Conservation (phyloP, 1,140 invertebrate species). For the Gerris buenoi region DNA sequence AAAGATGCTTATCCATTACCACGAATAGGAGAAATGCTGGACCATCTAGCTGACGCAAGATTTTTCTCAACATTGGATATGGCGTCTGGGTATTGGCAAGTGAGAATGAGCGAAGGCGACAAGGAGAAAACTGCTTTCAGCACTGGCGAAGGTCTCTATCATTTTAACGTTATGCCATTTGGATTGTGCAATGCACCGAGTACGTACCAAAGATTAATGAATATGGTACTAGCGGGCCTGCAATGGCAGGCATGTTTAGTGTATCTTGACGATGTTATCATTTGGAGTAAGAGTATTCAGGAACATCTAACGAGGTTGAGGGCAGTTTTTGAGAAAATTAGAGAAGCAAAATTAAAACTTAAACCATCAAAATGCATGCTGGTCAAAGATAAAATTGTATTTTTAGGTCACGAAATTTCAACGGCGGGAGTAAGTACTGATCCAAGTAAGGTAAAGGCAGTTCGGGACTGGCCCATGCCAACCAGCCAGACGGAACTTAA, state of each 20-base stretch:
- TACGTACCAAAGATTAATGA: background rate
- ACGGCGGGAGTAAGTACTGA: too few species aligned
- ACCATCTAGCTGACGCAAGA: conserved; percentile 25
- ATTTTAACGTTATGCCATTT: background rate
- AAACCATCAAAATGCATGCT: too few species aligned
- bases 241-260: background rate
- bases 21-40: conserved; percentile 32
- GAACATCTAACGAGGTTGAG: too few species aligned
- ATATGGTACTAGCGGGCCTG: background rate
- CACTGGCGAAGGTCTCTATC: background rate
- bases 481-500: too few species aligned
- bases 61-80: conserved; percentile 20
- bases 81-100: conserved; percentile 24
- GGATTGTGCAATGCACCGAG: background rate
- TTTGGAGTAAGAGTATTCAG: too few species aligned
- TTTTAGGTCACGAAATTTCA: too few species aligned
- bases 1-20: conserved; percentile 33
- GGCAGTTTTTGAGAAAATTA: too few species aligned
- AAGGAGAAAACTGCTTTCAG: conserved; percentile 17
- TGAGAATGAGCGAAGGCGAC: conserved; percentile 13
- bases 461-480: too few species aligned
- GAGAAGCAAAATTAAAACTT: too few species aligned
- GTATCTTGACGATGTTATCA: too few species aligned
- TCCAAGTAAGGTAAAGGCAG: too few species aligned
- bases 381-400: too few species aligned